Percentiles rank a stretch among this genome's conserved stretches.
phyloP scores from a whole-genome alignment of 2,888 invertebrate species.

The Trissonchulus latispiculum region DNA sequence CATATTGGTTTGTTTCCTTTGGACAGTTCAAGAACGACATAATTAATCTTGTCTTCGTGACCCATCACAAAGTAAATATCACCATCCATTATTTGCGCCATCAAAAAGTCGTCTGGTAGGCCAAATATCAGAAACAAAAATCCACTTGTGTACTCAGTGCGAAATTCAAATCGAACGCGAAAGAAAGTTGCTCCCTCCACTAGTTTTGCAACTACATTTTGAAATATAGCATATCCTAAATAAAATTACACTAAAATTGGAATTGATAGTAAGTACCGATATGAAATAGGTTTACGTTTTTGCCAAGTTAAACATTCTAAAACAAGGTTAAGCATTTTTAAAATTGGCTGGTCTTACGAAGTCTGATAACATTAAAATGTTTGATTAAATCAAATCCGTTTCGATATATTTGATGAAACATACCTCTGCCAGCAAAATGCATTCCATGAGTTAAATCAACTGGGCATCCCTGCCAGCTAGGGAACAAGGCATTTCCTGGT shows the following conservation, averaged over 20 bases:
- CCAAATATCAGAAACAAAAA: not conserved
- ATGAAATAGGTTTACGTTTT: too few relatives aligned
- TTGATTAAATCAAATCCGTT: too few relatives aligned
- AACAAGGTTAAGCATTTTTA: too few relatives aligned
- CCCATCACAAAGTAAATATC: not conserved
- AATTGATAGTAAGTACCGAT: too few relatives aligned
- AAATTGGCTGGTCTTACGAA: too few relatives aligned
- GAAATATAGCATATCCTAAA: not conserved
- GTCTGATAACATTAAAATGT: too few relatives aligned
- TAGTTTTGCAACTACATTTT: not conserved
- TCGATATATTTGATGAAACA: too few relatives aligned
- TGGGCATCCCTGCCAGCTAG: not conserved
- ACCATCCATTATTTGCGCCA: not conserved
- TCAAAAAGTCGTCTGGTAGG: not conserved
- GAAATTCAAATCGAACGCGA: not conserved
- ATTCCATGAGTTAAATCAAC: not conserved
- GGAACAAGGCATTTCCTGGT: not conserved
- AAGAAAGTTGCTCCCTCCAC: not conserved
- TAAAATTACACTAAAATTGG: too few relatives aligned
- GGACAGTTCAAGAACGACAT: not conserved
- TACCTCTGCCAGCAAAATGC: not conserved
- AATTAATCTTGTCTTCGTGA: not conserved
- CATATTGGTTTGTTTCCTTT: not conserved
- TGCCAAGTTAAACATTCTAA: too few relatives aligned
- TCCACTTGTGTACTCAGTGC: not conserved